Percentiles rank a stretch among this genome's conserved stretches.
These are phyloP conservation scores for Cuniculus paca DNA, from an alignment of 2,797 vertebrate genomes.

Conservation along the genomic window DNA sequence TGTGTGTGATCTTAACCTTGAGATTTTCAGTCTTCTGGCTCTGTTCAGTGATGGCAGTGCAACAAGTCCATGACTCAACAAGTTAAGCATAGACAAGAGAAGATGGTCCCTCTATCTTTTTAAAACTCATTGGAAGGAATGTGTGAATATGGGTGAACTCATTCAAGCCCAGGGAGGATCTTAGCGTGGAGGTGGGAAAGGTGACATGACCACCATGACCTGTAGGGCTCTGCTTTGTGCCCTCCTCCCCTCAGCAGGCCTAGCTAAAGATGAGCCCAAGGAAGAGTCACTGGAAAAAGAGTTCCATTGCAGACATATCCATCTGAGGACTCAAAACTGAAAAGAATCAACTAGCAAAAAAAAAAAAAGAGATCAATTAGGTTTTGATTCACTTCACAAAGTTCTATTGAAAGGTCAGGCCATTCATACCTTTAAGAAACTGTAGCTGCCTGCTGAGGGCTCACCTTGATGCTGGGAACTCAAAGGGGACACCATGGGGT, in stretches of 20 bases:
- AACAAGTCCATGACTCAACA: neutral
- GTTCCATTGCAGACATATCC: neutral
- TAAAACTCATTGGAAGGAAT: neutral
- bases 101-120: neutral
- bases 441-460: neutral
- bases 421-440: neutral
- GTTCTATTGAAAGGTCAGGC: neutral
- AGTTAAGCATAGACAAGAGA: neutral
- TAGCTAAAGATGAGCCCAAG: neutral
- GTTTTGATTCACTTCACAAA: conserved; percentile 1
- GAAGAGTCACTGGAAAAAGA: neutral
- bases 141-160: neutral
- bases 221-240: neutral
- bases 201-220: neutral
- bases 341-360: neutral
- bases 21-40: neutral
- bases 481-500: neutral
- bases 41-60: neutral
- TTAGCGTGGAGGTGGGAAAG: neutral
- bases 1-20: neutral
- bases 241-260: neutral
- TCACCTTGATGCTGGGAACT: neutral
- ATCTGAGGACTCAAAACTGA: neutral
- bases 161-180: neutral
- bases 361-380: neutral